Evolutionary conservation across 2,797 vertebrate genomes (phyloP), one percentile per base, ranked within the genome.

Genomic region (Caiman crocodilus): DNA sequence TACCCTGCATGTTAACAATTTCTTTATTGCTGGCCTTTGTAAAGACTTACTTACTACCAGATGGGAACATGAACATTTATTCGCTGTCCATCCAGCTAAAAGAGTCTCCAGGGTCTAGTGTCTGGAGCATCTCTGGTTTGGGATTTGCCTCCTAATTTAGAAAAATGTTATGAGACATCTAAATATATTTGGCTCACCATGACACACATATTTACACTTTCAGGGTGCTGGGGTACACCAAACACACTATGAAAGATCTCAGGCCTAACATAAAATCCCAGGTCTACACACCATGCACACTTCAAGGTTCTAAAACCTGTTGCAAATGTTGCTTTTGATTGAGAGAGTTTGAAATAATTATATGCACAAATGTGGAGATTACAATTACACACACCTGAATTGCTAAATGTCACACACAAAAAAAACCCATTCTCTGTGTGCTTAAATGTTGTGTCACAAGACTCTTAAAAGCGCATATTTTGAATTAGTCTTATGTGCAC

Each of bases 401-500:
- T 2, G 13, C 56, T 79, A 87, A 91, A 76, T 23, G 32, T 83
- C 69, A 79, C 50, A 35, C 1, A 85, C 50, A 73, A 69, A 82
- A 94, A 74, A 17, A 90, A 1, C n/a, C n/a, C 56, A 58, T 20
- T 69, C 84, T 92, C 81, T 86, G n/a, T 88, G 89, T 6, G 1
- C 28, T 35, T 74, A 86, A 88, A 67, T 11, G 63, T 32, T 67
- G 2, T 69, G 23, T 76, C n/a, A 23, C 15, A 79, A 56, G 76
- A 81, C 20, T 96, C 75, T 61, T 26, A 7, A 10, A 63, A 81
- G n/a, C 75, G 76, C n/a, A 28, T 71, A 4, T 5, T 67, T 32
- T 77, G 20, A 91, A 69, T 83, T 35, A 76, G 35, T 88, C n/a
- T 11, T 90, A 67, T 79, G 93, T 71, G 30, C 64, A 81, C 20